Evolutionary conservation across 2,888 invertebrate species (phyloP), one percentile per base, ranked within the genome.

Genomic region (Brenthis hecate): DNA sequence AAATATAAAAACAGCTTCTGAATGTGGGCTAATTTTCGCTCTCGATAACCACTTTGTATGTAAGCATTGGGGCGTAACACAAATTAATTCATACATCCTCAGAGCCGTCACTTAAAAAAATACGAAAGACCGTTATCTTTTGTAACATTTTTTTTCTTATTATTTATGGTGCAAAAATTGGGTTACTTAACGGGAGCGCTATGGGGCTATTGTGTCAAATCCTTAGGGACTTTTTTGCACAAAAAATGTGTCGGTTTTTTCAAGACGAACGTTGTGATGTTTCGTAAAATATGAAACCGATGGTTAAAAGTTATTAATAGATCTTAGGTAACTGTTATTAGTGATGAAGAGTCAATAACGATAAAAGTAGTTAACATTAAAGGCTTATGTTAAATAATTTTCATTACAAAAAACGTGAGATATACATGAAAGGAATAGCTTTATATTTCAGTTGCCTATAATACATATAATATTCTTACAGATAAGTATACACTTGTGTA

Each of bases 81-180:
- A 89, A 91, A 92, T 91, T 92, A 92, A 89, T 90, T 87, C 88
- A 86, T 86, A 88, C 78, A 78, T 83, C 75, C 75, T 80, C 77
- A 75, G 72, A 78, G 72, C 51, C 14, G 53, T 68, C 72, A 56
- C 74, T 62, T 78, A 86, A 87, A 85, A 83, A 84, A 80, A 28
- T 71, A 69, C 68, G 75, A 79, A 86, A 85, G 88, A 85, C 91
- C 91, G 91, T 91, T 91, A 88, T 76, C 86, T 87, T 86, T 88
- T 83, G 82, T 73, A 57, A 51, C 48, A 74, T 81, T 87, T 88
- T 87, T 90, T 86, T 83, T 77, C 75, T 79, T 85, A 81, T 89
- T 92, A 92, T 90, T 89, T 91, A 91, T 88, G 91, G 92, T 88
- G 91, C 83, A 89, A 91, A 91, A 92, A 92, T 92, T 92, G 90